These are phyloP conservation scores for Cartodere bifasciata DNA, from an alignment of 2,888 invertebrate species.

Conservation along the genomic window DNA sequence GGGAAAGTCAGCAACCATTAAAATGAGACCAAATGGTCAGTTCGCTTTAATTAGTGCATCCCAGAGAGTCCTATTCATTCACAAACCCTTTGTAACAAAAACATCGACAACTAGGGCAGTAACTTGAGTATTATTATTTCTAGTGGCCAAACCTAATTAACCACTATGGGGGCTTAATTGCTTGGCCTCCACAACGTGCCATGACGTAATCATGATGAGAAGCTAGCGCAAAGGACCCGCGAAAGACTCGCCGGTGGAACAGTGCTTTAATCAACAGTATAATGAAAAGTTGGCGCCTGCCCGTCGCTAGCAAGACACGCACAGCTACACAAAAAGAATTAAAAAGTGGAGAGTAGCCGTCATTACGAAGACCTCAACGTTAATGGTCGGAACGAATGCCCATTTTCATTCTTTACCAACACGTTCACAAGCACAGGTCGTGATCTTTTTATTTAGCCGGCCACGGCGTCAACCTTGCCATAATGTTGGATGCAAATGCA, in stretches of 20 bases:
- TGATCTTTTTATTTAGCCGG: conserved; percentile 3
- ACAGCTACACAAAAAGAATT: conserved; percentile 33
- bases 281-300: conserved; percentile 37
- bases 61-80: no score
- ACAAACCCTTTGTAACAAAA: no score
- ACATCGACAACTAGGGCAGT: no score
- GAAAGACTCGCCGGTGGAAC: conserved; percentile 12
- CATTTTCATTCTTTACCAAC: conserved; percentile 19
- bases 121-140: no score
- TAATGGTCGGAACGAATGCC: conserved; percentile 26
- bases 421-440: conserved; percentile 2
- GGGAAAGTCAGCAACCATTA: no score
- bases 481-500: no score
- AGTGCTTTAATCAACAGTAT: conserved; percentile 32
- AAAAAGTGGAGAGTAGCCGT: conserved; percentile 26
- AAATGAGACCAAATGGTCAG: no score
- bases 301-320: conserved; percentile 32
- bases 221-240: conserved; percentile 13
- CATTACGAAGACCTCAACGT: conserved; percentile 21
- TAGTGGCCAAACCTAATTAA: conserved; percentile 1
- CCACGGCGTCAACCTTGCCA: neutral
- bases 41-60: no score
- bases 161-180: conserved; percentile 11
- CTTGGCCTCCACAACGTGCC: no score
- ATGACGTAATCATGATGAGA: neutral